Percentiles rank a stretch among this genome's conserved stretches.
These are phyloP conservation scores for Colossoma macropomum DNA, from an alignment of 2,113 vertebrate genomes.

Conservation along the genomic window DNA sequence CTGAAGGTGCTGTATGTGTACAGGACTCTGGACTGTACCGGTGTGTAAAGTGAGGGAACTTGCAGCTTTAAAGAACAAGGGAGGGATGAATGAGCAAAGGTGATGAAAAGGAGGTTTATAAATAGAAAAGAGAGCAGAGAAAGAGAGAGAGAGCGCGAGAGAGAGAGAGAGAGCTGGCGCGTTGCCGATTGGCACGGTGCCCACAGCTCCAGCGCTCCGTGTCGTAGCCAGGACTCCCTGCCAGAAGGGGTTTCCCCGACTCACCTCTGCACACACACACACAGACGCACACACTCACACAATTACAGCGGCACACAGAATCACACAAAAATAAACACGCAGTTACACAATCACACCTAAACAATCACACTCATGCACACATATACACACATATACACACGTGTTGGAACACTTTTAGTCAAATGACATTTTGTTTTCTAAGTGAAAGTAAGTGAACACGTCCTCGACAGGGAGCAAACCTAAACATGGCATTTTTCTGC, in stretches of 20 bases:
- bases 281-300: slow-evolving; percentile 46
- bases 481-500: too few species aligned
- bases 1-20: background rate
- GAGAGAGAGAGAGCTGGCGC: slow-evolving; percentile 64
- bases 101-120: slow-evolving; percentile 43
- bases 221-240: slow-evolving; percentile 76
- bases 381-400: background rate
- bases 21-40: background rate
- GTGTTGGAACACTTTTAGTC: too few species aligned
- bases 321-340: slow-evolving; percentile 11
- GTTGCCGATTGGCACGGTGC: slow-evolving; percentile 74
- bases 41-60: slow-evolving; percentile 34
- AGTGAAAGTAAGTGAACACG: too few species aligned
- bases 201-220: slow-evolving; percentile 72
- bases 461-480: too few species aligned
- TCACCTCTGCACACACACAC: slow-evolving; percentile 61
- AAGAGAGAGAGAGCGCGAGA: slow-evolving; percentile 33
- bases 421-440: background rate
- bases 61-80: slow-evolving; percentile 13
- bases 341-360: background rate
- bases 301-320: slow-evolving; percentile 36
- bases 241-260: slow-evolving; percentile 80
- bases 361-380: background rate
- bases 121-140: slow-evolving; percentile 44
- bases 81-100: slow-evolving; percentile 42